Base-by-base conservation (phyloP, 2,888 invertebrate genomes). In the Chloromyia formosa region DNA sequence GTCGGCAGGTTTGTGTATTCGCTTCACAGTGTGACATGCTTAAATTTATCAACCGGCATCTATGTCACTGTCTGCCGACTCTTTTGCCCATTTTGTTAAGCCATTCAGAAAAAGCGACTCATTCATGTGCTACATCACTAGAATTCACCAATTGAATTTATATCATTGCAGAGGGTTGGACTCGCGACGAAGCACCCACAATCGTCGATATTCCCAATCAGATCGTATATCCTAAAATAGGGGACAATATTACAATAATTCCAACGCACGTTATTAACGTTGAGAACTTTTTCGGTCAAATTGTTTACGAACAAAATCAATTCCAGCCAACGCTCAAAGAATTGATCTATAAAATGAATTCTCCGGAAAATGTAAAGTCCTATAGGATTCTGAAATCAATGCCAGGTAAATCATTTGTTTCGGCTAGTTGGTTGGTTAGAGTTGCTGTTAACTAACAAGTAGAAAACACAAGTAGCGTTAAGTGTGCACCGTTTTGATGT, bases 271-370 rank as follows among this genome's bases (percentile, higher is more conserved):
- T 85, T 1, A 79, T 79, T 0, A 79, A 80, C 54, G 78, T 83
- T 0, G 82, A 80, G 1, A 77, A 80, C 10, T 76, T 84, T 72
- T 83, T 82, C 74, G 82, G 78, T 0, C 82, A 83, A 73, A 79
- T 82, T 56, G 53, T 78, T 2, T 78, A 76, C 12, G 35, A 74
- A 1, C 76, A 78, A 18, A 22, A n/a, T 18, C 16, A 23, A 5
- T 71, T 73, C 35, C 20, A 53, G 16, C 49, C 68, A 35, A 69
- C 69, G 5, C 45, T 74, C 1, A 20, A 45, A n/a, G 74, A 74
- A 61, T 27, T 74, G 23, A 69, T 69, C n/a, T 53, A 53, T 12
- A 71, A 75, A 56, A 75, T 75, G 75, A 75, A 75, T 42, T 49
- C 62, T 9, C 54, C 54, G 12, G 75, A 75, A 40, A 20, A 16